phyloP scores from a whole-genome alignment of 2,888 invertebrate species.

The Erebia palarica region DNA sequence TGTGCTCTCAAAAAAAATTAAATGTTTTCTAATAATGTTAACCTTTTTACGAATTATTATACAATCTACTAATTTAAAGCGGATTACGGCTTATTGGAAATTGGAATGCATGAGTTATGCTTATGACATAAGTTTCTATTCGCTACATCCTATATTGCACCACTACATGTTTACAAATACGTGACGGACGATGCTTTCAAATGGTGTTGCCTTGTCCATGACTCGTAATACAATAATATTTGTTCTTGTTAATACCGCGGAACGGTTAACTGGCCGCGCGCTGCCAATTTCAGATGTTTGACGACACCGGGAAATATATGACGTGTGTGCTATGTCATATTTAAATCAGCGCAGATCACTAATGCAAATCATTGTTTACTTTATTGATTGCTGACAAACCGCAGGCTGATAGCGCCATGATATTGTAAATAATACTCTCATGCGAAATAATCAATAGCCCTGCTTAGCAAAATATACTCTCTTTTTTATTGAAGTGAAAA shows the following conservation, averaged over 20 bases:
- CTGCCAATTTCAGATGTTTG: constrained; percentile 45
- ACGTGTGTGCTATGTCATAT: constrained; percentile 17
- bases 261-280: constrained; percentile 33
- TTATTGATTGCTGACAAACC: background rate
- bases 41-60: background rate
- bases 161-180: constrained; percentile 16
- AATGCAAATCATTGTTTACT: background rate
- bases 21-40: background rate
- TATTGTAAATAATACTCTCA: too few relatives aligned
- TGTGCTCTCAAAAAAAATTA: background rate
- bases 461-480: too few relatives aligned
- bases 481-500: background rate
- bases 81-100: background rate
- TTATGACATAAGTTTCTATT: constrained; percentile 13
- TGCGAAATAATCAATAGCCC: too few relatives aligned
- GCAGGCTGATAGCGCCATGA: background rate
- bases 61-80: background rate
- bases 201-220: constrained; percentile 22
- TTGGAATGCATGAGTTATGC: background rate
- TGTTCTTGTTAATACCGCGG: constrained; percentile 33
- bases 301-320: constrained; percentile 55
- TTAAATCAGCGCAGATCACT: background rate
- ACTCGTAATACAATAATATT: constrained; percentile 26
- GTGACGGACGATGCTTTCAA: constrained; percentile 8
- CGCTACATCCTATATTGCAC: background rate